Evolutionary conservation across 2,888 invertebrate genomes (phyloP).

Genomic region (Muschampia plurimacula): DNA sequence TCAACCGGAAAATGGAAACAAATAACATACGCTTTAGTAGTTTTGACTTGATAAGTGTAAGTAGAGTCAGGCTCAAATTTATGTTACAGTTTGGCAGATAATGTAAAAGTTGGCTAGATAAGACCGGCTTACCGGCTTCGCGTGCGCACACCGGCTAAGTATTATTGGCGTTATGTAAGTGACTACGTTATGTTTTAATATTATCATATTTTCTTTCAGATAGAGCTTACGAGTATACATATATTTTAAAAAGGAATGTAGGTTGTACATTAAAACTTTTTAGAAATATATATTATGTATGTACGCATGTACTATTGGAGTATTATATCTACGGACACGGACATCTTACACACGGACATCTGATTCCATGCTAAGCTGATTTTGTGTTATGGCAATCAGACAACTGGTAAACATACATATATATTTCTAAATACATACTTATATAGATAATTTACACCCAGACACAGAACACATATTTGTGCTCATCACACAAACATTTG

Average conservation of each 20-base stretch:
- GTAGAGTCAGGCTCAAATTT: conserved; percentile 74
- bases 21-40: conserved; percentile 81
- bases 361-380: too few relatives aligned
- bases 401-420: too few relatives aligned
- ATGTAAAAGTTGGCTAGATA: conserved; percentile 80
- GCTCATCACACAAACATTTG: too few relatives aligned
- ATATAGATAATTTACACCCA: too few relatives aligned
- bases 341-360: too few relatives aligned
- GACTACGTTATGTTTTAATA: conserved; percentile 58
- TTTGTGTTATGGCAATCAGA: too few relatives aligned
- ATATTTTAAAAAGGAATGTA: conserved; percentile 11
- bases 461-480: too few relatives aligned
- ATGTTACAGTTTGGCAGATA: conserved; percentile 76
- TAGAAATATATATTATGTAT: not conserved
- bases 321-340: too few relatives aligned
- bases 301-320: too few relatives aligned
- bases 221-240: conserved; percentile 5
- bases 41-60: conserved; percentile 81
- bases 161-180: conserved; percentile 60
- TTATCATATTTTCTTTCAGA: conserved; percentile 50
- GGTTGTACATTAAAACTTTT: not conserved
- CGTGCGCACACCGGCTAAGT: conserved; percentile 63
- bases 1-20: conserved; percentile 82
- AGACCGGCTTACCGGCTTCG: conserved; percentile 69
- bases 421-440: too few relatives aligned